Evolutionary conservation across 2,113 vertebrate species (phyloP).

Genomic region (Vombatus ursinus): DNA sequence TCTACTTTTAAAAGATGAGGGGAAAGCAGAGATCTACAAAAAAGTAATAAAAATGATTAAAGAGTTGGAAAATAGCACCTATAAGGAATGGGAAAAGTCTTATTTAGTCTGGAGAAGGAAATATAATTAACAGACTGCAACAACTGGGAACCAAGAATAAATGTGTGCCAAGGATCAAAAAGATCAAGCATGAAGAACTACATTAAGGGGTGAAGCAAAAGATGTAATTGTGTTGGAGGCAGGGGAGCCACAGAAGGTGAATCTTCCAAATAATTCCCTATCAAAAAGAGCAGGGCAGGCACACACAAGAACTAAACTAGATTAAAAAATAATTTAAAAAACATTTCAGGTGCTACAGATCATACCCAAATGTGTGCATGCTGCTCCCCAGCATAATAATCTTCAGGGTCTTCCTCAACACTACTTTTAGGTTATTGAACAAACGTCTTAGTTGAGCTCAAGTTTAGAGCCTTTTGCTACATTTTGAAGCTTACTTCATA

Average conservation of each 20-base stretch:
- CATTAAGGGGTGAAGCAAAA: not conserved
- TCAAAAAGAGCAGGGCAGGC: not conserved
- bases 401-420: not conserved
- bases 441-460: not conserved
- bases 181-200: not conserved
- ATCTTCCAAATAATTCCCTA: not conserved
- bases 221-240: not conserved
- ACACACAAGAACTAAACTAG: not conserved
- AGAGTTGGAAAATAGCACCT: not conserved
- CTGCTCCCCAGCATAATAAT: not conserved
- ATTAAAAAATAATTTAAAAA: slow-evolving; percentile 1
- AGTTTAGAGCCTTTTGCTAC: not conserved
- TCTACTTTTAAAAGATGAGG: not conserved
- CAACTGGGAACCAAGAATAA: not conserved
- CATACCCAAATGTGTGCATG: not conserved
- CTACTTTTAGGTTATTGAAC: not conserved
- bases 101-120: not conserved
- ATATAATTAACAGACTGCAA: not conserved
- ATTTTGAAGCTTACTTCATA: not conserved
- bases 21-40: not conserved
- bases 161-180: slow-evolving; percentile 4
- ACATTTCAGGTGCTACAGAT: not conserved
- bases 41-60: not conserved
- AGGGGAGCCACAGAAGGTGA: not conserved
- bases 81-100: not conserved